These are phyloP conservation scores for Crocuta crocuta DNA, from an alignment of 2,113 vertebrate species.

Conservation along the genomic window DNA sequence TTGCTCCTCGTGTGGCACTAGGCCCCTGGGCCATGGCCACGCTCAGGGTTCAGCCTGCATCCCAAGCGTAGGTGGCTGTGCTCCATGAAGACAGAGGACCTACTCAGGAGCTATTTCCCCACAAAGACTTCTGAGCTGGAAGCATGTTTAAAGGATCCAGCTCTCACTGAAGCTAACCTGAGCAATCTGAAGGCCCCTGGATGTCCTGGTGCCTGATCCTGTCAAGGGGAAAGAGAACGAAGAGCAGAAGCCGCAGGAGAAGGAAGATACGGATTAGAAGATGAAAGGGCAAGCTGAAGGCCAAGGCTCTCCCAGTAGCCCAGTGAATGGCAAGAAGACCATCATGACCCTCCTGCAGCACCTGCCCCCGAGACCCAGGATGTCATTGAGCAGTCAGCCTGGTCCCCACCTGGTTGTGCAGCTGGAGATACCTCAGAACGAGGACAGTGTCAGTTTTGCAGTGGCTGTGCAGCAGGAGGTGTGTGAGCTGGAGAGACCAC, in stretches of 20 bases:
- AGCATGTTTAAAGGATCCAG: constrained; percentile 77
- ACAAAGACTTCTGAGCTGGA: constrained; percentile 88
- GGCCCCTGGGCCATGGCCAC: not conserved
- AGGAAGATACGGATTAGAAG: constrained; percentile 73
- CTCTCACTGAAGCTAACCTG: constrained; percentile 85
- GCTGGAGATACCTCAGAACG: constrained; percentile 90
- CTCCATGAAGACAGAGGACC: not conserved
- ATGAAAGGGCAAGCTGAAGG: constrained; percentile 82
- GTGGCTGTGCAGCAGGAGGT: constrained; percentile 93
- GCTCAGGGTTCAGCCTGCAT: not conserved
- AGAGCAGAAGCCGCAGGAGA: constrained; percentile 81
- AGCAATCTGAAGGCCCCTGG: constrained; percentile 87
- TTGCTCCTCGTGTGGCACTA: not conserved
- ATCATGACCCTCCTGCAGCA: constrained; percentile 84
- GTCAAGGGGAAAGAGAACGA: constrained; percentile 90
- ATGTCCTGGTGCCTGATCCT: constrained; percentile 90
- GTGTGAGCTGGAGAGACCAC: constrained; percentile 90
- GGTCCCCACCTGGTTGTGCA: constrained; percentile 91
- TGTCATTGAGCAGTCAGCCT: constrained; percentile 88
- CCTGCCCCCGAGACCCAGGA: constrained; percentile 88
- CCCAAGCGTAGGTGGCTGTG: constrained; percentile 22
- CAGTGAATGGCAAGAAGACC: constrained; percentile 87
- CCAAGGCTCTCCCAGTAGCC: constrained; percentile 90
- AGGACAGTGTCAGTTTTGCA: constrained; percentile 91
- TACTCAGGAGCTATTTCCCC: not conserved